phyloP scores from a whole-genome alignment of 2,888 invertebrate species.

The Lochmaea crataegi region DNA sequence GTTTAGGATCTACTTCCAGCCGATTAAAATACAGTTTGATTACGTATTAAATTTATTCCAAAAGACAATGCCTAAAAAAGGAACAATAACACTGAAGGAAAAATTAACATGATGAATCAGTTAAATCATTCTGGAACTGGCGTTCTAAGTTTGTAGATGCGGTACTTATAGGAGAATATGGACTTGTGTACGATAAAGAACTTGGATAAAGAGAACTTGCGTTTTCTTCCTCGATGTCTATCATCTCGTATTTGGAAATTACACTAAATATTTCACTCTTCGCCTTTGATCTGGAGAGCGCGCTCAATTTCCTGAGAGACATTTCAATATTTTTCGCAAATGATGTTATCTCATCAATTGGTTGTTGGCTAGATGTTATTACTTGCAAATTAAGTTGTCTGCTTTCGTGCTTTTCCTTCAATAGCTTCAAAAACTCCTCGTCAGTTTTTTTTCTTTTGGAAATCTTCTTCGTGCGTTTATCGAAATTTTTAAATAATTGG shows the following conservation, averaged over 20 bases:
- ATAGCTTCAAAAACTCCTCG: too few relatives aligned
- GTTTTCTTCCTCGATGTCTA: too few relatives aligned
- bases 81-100: background rate
- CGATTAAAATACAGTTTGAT: background rate
- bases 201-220: too few relatives aligned
- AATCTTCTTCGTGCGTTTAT: too few relatives aligned
- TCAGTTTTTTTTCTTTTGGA: too few relatives aligned
- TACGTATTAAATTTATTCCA: background rate
- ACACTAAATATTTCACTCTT: background rate
- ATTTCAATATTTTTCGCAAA: background rate
- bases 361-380: background rate
- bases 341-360: background rate
- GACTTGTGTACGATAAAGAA: too few relatives aligned
- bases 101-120: slow-evolving; percentile 1
- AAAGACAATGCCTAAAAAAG: too few relatives aligned
- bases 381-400: background rate
- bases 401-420: background rate
- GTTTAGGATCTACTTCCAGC: background rate
- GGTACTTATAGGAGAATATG: background rate
- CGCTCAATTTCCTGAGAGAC: background rate
- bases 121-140: background rate
- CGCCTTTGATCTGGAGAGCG: background rate
- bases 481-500: too few relatives aligned
- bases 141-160: background rate
- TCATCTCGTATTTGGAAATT: too few relatives aligned